Conservation (phyloP, 2,113 vertebrate genomes). For the Bambusicola thoracicus region DNA sequence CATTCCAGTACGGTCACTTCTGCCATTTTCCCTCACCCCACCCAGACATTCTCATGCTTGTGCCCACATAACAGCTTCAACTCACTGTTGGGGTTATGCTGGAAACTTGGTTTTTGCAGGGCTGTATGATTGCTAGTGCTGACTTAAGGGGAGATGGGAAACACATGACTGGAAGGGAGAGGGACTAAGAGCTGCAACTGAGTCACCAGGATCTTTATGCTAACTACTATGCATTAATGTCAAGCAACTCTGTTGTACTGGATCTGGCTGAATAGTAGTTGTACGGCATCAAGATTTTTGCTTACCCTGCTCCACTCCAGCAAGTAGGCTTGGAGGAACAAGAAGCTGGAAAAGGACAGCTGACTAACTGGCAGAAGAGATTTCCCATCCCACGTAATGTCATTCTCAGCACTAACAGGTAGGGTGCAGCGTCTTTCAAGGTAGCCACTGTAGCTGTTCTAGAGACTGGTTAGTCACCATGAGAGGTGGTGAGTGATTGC, state of each 20-base stretch:
- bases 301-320: accelerated
- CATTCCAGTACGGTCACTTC: background rate
- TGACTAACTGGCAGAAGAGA: background rate
- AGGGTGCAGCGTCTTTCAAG: no score
- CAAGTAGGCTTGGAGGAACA: background rate
- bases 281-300: background rate
- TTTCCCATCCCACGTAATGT: no score
- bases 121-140: background rate
- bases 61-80: background rate
- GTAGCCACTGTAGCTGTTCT: no score
- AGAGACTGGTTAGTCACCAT: no score
- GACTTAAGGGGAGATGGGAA: background rate
- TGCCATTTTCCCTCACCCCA: background rate
- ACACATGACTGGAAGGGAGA: background rate
- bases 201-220: background rate
- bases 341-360: background rate
- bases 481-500: no score
- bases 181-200: background rate
- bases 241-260: background rate
- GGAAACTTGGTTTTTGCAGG: background rate
- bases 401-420: no score
- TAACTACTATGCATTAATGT: background rate
- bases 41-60: background rate
- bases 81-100: background rate
- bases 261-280: background rate